These are phyloP conservation scores for Tricholaema leucomelas DNA, from an alignment of 2,113 vertebrate genomes.

Conservation along the genomic window DNA sequence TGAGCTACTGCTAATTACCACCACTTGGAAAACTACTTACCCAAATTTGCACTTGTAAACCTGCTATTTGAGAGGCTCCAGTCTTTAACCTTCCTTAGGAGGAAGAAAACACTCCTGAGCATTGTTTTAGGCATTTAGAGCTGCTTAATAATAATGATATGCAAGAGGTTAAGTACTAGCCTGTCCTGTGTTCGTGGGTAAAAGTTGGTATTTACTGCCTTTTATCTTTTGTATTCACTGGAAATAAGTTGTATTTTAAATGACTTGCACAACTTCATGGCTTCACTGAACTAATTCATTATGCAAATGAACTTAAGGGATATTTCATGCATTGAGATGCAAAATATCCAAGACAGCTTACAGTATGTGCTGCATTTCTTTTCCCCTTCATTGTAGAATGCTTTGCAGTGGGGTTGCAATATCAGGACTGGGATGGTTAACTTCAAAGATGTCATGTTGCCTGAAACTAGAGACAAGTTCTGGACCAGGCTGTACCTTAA, in stretches of 20 bases:
- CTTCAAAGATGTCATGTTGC: neutral
- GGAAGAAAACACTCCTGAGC: conserved; percentile 37
- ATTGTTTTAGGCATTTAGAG: conserved; percentile 13
- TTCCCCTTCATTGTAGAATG: neutral
- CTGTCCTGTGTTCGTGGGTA: neutral
- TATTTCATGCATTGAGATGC: neutral
- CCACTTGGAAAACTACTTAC: neutral
- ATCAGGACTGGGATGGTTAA: neutral
- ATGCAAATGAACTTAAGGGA: neutral
- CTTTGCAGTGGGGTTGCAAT: neutral
- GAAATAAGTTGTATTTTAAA: conserved; percentile 17
- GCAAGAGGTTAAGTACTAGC: neutral
- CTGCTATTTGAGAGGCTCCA: conserved; percentile 1
- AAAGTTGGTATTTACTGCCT: conserved; percentile 49
- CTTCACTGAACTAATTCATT: conserved; percentile 3
- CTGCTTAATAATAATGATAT: neutral
- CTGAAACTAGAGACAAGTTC: neutral
- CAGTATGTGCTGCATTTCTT: neutral
- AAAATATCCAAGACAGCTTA: neutral
- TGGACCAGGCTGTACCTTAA: neutral
- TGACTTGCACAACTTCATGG: conserved; percentile 8
- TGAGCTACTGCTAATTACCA: neutral
- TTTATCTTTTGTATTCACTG: conserved; percentile 19
- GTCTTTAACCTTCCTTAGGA: neutral
- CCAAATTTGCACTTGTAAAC: neutral